Evolutionary conservation across 1,140 invertebrate species (phyloP).

Genomic region (Eufriesea mexicana): DNA sequence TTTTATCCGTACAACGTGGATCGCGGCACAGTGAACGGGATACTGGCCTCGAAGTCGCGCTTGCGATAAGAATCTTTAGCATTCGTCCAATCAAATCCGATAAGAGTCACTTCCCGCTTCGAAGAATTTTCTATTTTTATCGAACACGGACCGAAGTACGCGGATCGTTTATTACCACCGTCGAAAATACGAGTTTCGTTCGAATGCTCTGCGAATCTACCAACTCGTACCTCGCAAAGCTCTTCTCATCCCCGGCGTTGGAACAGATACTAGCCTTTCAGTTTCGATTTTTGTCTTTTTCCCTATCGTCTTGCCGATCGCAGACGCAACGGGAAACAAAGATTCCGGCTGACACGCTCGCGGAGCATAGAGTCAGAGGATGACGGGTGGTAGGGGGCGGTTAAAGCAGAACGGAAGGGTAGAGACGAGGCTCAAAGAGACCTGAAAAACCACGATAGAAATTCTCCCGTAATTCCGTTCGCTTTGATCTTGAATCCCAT

Average conservation of each 20-base stretch:
- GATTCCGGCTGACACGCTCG: neutral
- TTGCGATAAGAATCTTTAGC: too few species aligned
- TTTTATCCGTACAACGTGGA: too few species aligned
- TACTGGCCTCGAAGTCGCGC: too few species aligned
- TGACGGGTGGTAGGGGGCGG: too few species aligned
- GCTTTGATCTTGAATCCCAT: constrained; percentile 45
- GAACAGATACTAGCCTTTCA: neutral
- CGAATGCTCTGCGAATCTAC: neutral
- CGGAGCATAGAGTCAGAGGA: neutral
- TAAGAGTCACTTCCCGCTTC: too few species aligned
- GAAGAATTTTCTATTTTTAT: too few species aligned
- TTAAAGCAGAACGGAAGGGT: neutral
- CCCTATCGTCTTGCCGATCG: neutral
- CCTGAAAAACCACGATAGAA: constrained; percentile 42
- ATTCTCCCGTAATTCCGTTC: constrained; percentile 39
- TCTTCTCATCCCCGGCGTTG: neutral
- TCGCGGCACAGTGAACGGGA: too few species aligned
- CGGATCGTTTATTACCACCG: neutral
- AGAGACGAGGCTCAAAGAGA: constrained; percentile 33
- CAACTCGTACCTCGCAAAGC: too few species aligned
- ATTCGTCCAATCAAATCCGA: too few species aligned
- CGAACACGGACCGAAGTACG: too few species aligned
- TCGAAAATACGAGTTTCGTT: neutral
- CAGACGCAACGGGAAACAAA: neutral
- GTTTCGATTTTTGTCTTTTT: neutral